These are phyloP conservation scores for Pangasianodon gigas DNA, from an alignment of 2,113 vertebrate species.

Conservation along the genomic window DNA sequence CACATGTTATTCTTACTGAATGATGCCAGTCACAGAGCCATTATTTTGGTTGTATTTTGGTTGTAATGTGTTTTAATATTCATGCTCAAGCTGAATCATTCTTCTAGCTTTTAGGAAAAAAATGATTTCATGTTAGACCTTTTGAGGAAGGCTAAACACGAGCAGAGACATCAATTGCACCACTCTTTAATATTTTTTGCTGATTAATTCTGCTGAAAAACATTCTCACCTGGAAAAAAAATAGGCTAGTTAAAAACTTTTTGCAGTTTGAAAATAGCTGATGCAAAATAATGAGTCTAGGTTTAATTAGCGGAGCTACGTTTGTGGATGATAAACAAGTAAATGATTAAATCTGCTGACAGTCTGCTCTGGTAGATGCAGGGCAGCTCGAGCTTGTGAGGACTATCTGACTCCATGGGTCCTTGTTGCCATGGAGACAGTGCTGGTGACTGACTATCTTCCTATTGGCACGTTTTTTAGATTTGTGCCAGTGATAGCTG, in stretches of 20 bases:
- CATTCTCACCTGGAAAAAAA: conserved; percentile 52
- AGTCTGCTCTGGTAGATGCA: conserved; percentile 46
- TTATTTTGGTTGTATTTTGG: conserved; percentile 23
- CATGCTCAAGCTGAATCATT: conserved; percentile 33
- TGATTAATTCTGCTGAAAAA: conserved; percentile 54
- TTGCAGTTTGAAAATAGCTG: conserved; percentile 55
- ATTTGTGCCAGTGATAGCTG: conserved; percentile 46
- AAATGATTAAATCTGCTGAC: conserved; percentile 58
- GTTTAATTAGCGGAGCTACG: conserved; percentile 60
- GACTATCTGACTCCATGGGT: conserved; percentile 42
- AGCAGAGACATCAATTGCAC: conserved; percentile 43
- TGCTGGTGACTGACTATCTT: conserved; percentile 42
- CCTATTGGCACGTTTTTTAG: conserved; percentile 50
- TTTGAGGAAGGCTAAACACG: conserved; percentile 44
- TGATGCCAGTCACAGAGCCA: not conserved
- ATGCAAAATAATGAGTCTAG: conserved; percentile 60
- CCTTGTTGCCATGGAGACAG: conserved; percentile 61
- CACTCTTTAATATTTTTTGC: conserved; percentile 53
- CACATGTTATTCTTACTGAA: not conserved
- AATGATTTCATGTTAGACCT: not conserved
- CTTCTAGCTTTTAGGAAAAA: conserved; percentile 6
- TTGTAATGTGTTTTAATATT: conserved; percentile 38
- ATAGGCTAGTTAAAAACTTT: conserved; percentile 45
- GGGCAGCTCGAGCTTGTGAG: conserved; percentile 23
- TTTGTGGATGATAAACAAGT: conserved; percentile 57